Evolutionary conservation across 2,113 vertebrate species (phyloP).

Genomic region (Triplophysa siluroides): DNA sequence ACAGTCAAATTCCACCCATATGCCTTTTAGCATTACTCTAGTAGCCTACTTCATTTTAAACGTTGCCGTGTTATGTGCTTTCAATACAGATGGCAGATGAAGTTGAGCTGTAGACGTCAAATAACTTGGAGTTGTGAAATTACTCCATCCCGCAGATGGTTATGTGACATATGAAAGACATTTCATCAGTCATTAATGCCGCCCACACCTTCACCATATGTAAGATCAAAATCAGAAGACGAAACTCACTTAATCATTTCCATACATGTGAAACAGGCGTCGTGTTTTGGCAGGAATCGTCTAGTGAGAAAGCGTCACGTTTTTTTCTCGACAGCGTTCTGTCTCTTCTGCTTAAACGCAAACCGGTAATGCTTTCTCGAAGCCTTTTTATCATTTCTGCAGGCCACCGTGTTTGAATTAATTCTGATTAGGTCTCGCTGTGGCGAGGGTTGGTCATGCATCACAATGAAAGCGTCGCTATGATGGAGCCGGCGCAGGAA

Average conservation of each 20-base stretch:
- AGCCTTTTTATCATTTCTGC: constrained; percentile 15
- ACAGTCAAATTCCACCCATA: too few relatives aligned
- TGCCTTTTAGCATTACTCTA: too few relatives aligned
- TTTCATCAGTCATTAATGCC: constrained; percentile 15
- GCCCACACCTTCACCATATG: constrained; percentile 8
- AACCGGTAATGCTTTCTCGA: constrained; percentile 12
- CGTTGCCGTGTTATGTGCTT: neutral
- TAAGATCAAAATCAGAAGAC: neutral
- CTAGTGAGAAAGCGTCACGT: neutral
- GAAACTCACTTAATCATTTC: neutral
- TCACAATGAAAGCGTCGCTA: constrained; percentile 50
- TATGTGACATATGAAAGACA: neutral
- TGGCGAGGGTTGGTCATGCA: constrained; percentile 35
- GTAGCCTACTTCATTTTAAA: too few relatives aligned
- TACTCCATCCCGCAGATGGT: constrained; percentile 19
- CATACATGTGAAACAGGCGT: neutral
- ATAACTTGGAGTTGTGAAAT: neutral
- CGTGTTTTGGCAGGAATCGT: neutral
- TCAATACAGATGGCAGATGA: constrained; percentile 19
- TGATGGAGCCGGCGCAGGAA: constrained; percentile 42
- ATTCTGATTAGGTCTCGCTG: constrained; percentile 38
- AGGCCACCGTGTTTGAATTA: constrained; percentile 33
- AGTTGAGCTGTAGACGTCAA: neutral
- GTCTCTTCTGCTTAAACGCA: neutral
- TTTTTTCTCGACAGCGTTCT: constrained; percentile 3